Conservation (phyloP, 1,140 invertebrate genomes). For the Brachionus asplanchnoidis region DNA sequence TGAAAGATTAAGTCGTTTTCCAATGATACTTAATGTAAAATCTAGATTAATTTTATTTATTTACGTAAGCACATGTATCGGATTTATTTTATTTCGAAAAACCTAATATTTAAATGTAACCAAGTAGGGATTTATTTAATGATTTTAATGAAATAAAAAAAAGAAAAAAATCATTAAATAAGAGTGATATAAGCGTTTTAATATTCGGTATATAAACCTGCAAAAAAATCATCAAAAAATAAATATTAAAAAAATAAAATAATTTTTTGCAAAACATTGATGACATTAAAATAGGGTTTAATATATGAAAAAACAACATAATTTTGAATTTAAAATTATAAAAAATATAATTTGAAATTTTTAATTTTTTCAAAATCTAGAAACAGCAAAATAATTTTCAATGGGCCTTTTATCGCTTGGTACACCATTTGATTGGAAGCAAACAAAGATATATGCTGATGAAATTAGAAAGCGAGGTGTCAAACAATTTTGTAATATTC, state of each 20-base stretch:
- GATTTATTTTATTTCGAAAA: neutral
- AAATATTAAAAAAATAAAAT: neutral
- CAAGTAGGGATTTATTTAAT: neutral
- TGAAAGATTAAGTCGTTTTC: neutral
- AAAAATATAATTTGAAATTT: no score
- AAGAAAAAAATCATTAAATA: neutral
- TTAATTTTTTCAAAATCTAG: neutral
- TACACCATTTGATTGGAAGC: constrained; percentile 85
- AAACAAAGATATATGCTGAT: constrained; percentile 81
- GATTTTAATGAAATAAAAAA: neutral
- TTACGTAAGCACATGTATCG: neutral
- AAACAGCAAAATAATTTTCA: neutral
- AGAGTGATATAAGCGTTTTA: neutral
- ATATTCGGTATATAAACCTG: neutral
- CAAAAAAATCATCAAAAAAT: neutral
- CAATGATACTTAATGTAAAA: neutral
- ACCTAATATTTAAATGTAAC: neutral
- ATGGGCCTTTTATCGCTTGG: constrained; percentile 95
- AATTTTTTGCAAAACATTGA: neutral
- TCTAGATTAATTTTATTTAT: neutral
- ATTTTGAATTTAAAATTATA: neutral
- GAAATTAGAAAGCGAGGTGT: constrained; percentile 86
- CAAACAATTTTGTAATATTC: constrained; percentile 86
- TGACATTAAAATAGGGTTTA: neutral
- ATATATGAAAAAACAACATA: neutral